Evolutionary conservation across 2,888 invertebrate genomes (phyloP).

Genomic region (Temnothorax unifasciatus): DNA sequence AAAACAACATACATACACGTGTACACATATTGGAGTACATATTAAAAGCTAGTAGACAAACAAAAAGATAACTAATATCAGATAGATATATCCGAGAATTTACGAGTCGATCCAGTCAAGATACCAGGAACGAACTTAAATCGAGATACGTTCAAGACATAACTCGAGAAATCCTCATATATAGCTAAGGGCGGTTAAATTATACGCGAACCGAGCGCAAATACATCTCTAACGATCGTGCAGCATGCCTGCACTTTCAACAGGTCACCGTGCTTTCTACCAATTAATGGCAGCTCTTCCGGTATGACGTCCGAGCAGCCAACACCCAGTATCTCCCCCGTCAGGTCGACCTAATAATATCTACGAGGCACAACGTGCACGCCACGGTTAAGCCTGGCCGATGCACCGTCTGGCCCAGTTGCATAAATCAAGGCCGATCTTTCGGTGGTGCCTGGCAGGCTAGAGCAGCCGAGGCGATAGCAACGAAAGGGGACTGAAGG

Average conservation of each 20-base stretch:
- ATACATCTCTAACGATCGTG: conserved; percentile 33
- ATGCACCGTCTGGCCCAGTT: conserved; percentile 62
- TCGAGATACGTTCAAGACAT: conserved; percentile 8
- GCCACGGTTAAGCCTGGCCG: conserved; percentile 42
- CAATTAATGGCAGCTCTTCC: conserved; percentile 58
- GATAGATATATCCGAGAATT: neutral
- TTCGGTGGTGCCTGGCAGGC: conserved; percentile 59
- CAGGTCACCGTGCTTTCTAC: conserved; percentile 57
- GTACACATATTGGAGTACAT: neutral
- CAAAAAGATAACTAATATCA: conserved; percentile 18
- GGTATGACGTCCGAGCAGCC: conserved; percentile 42
- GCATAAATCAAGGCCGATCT: conserved; percentile 78
- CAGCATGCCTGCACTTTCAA: neutral
- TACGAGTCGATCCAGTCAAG: conserved; percentile 17
- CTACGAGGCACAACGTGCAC: conserved; percentile 10
- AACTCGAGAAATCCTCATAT: conserved; percentile 8
- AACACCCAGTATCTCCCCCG: conserved; percentile 48
- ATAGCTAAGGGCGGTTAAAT: neutral
- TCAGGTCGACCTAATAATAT: conserved; percentile 49
- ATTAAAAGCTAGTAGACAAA: neutral
- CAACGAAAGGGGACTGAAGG: conserved; percentile 12
- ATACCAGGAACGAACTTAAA: neutral
- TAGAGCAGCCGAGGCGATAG: conserved; percentile 45
- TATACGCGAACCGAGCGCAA: neutral
- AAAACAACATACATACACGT: neutral